Conservation (phyloP, 2,888 invertebrate species). For the Pandemis corylana region DNA sequence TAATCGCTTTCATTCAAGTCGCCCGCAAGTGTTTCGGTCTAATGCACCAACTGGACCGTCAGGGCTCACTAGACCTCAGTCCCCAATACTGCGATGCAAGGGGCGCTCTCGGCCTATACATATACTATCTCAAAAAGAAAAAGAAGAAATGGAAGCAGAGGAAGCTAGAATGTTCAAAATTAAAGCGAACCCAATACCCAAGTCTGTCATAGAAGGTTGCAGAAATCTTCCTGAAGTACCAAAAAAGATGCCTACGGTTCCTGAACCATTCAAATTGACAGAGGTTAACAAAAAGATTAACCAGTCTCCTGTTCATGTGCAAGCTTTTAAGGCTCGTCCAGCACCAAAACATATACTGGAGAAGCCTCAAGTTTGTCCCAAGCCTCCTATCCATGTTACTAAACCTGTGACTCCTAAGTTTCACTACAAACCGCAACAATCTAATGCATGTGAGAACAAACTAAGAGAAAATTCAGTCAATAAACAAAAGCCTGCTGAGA, state of each 20-base stretch:
- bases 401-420: constrained; percentile 71
- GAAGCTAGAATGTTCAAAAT: constrained; percentile 88
- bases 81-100: constrained; percentile 83
- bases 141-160: constrained; percentile 86
- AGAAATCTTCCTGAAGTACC: constrained; percentile 77
- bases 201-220: constrained; percentile 82
- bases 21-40: constrained; percentile 61
- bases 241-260: constrained; percentile 84
- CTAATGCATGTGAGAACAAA: constrained; percentile 51
- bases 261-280: constrained; percentile 88
- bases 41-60: constrained; percentile 54
- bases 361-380: constrained; percentile 70
- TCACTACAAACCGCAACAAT: constrained; percentile 63
- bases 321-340: constrained; percentile 86
- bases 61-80: constrained; percentile 78
- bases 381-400: constrained; percentile 60
- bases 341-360: constrained; percentile 84
- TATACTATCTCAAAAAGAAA: constrained; percentile 84
- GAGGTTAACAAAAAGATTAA: constrained; percentile 77
- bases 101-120: constrained; percentile 81
- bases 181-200: constrained; percentile 87
- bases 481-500: constrained; percentile 46
- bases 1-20: constrained; percentile 78
- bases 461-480: constrained; percentile 8
- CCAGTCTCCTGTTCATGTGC: constrained; percentile 54